A percentile compares a stretch with the other conserved stretches of the same genome.
Evolutionary conservation across 2,113 vertebrate genomes (phyloP).

Genomic region (Opisthocomus hoazin): DNA sequence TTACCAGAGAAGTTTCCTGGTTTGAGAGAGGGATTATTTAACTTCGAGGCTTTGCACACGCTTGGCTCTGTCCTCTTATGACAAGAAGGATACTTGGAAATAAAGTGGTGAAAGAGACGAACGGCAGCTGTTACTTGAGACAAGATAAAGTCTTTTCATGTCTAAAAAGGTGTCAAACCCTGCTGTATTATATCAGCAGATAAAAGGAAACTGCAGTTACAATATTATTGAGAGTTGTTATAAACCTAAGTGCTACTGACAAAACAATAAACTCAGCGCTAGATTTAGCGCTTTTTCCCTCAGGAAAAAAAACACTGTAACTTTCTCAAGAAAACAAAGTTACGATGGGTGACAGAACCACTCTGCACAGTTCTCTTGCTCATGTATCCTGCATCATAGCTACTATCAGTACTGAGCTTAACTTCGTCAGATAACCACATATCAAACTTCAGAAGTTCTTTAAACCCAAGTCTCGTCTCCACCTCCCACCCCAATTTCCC

Average conservation of each 20-base stretch:
- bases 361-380: background rate
- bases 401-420: background rate
- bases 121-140: constrained; percentile 49
- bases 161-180: constrained; percentile 78
- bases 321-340: constrained; percentile 17
- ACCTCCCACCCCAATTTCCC: background rate
- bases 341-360: background rate
- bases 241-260: constrained; percentile 60
- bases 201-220: constrained; percentile 74
- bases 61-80: background rate
- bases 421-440: background rate
- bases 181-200: constrained; percentile 69
- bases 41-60: background rate
- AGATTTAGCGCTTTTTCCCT: constrained; percentile 36
- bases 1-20: background rate
- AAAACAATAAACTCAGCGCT: background rate
- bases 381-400: background rate
- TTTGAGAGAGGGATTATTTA: background rate
- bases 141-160: constrained; percentile 77
- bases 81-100: background rate
- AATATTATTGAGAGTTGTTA: constrained; percentile 56
- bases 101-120: background rate
- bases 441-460: background rate
- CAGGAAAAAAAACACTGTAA: constrained; percentile 60
- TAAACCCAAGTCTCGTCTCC: background rate